Evolutionary conservation across 2,888 invertebrate species (phyloP).

Genomic region (Ceraclea dissimilis): DNA sequence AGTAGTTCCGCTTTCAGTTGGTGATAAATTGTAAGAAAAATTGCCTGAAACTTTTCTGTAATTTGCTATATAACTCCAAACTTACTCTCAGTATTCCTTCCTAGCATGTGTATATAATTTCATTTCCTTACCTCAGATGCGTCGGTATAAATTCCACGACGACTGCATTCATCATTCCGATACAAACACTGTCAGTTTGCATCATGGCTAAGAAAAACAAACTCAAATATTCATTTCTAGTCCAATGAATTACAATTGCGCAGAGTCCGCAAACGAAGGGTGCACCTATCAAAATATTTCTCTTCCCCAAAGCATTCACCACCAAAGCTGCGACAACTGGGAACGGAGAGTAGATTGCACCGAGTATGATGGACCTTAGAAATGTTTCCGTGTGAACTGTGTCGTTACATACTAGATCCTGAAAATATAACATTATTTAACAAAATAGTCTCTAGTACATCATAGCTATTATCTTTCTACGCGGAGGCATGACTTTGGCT

Average conservation of each 20-base stretch:
- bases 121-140: constrained; percentile 30
- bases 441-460: too few species aligned
- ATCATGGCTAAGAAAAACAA: constrained; percentile 51
- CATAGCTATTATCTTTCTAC: too few species aligned
- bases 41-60: too few species aligned
- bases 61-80: too few species aligned
- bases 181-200: constrained; percentile 50
- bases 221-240: constrained; percentile 48
- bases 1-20: too few species aligned
- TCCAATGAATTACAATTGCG: constrained; percentile 53
- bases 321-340: constrained; percentile 58
- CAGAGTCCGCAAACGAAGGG: constrained; percentile 48
- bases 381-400: constrained; percentile 55
- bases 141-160: constrained; percentile 54
- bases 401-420: constrained; percentile 37
- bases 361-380: constrained; percentile 58
- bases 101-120: too few species aligned
- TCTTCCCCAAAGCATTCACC: constrained; percentile 49
- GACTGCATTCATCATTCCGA: constrained; percentile 50
- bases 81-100: too few species aligned
- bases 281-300: constrained; percentile 44
- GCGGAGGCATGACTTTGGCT: too few species aligned
- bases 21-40: too few species aligned
- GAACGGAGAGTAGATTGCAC: constrained; percentile 55
- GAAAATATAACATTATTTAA: not conserved